Evolutionary conservation across 1,140 invertebrate genomes (phyloP), one percentile per base, ranked within the genome.

Genomic region (Gryon sp.): DNA sequence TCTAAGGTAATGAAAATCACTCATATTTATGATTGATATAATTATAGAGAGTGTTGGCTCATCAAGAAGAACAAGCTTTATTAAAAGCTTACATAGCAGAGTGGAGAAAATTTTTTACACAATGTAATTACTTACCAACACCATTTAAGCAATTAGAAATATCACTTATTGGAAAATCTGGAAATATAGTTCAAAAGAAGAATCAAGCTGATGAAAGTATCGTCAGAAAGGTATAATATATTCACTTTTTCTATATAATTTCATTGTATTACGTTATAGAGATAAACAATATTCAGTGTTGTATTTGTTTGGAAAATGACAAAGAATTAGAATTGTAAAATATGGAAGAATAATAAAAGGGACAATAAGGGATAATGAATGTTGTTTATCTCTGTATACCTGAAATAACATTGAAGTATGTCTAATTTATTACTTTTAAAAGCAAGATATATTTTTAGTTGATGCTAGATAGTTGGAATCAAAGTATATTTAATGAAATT

Each of bases 381-480:
- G n/a, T n/a, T n/a, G n/a, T n/a, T n/a, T n/a, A n/a, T n/a, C n/a
- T n/a, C n/a, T n/a, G n/a, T n/a, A n/a, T n/a, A n/a, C n/a, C n/a
- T n/a, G n/a, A n/a, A n/a, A n/a, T n/a, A n/a, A n/a, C n/a, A n/a
- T n/a, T n/a, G n/a, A n/a, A n/a, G n/a, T n/a, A n/a, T n/a, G n/a
- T n/a, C n/a, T n/a, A n/a, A n/a, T n/a, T n/a, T n/a, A n/a, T n/a
- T n/a, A n/a, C n/a, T n/a, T n/a, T n/a, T n/a, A n/a, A n/a, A n/a
- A n/a, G n/a, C n/a, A n/a, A n/a, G n/a, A n/a, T n/a, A n/a, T n/a
- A n/a, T 32, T 72, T 74, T 2, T 91, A 99, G 92, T 87, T 99
- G 41, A 99, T 99, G 98, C 90, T 99, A 69, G 97, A 99, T 86
- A 97, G 94, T 77, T 99, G 98, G 98, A 99, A 99, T 90, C 93